Evolutionary conservation across 2,888 invertebrate genomes (phyloP), one percentile per base, ranked within the genome.

Genomic region (Drosophila bunnanda): DNA sequence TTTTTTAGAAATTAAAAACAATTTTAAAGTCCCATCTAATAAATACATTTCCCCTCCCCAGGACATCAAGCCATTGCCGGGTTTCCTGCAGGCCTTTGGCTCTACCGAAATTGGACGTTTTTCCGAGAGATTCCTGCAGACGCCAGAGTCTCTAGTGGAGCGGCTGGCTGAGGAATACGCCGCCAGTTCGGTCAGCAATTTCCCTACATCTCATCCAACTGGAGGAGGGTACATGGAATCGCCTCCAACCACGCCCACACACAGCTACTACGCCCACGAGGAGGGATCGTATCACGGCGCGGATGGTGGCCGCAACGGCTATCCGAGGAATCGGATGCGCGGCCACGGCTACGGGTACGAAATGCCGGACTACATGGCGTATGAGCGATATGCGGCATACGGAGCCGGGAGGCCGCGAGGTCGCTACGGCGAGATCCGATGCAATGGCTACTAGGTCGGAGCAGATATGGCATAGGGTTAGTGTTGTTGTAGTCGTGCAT

Each of bases 71-170:
- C 96, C 96, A 8, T 91, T 96, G 68, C 96, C 96, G 8, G 96
- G 96, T 50, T 97, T 97, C 90, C 96, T 96, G 90, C 96, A 96
- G 92, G 96, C 97, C 1, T 97, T 97, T 90, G 97, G 97, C 30
- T 96, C 96, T 32, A 97, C 97, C 28, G 97, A 96, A 92, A 96
- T 97, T 77, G 97, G 97, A n/a, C 95, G 96, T 76, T 97, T 96
- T 83, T 95, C 96, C 8, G 96, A 96, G 88, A 95, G 94, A 57
- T 96, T 95, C 76, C 74, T 91, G 39, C 89, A 90, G 64, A 89
- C 89, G 15, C 82, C 90, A 1, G 90, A 91, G 60, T 89, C 89
- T 62, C 77, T 90, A 1, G 80, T 88, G 5, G 89, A 89, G 46
- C 80, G 80, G 1, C 36, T 84, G 50, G 80, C 72, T 17, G 80